Conservation (phyloP, 2,888 invertebrate genomes). For the Eupithecia centaureata region DNA sequence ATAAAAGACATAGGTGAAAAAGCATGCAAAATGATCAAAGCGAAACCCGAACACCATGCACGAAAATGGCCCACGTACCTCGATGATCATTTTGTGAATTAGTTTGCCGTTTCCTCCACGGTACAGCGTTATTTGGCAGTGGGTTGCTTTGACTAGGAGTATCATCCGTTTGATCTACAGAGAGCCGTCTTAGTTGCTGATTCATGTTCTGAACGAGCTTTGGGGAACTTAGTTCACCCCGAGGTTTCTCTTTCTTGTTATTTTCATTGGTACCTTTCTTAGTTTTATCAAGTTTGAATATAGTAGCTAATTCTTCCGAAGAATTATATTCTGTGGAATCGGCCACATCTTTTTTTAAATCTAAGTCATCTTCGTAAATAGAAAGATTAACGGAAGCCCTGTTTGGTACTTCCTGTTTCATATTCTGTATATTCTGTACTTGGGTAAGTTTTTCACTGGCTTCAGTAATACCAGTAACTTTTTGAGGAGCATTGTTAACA, state of each 20-base stretch:
- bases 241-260: conserved; percentile 55
- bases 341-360: conserved; percentile 67
- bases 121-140: conserved; percentile 76
- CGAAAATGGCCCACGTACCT: conserved; percentile 79
- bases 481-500: conserved; percentile 43
- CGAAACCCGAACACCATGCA: conserved; percentile 79
- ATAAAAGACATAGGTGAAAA: conserved; percentile 39
- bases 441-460: conserved; percentile 65
- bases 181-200: conserved; percentile 75
- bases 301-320: conserved; percentile 86
- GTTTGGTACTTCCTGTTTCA: conserved; percentile 56
- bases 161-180: conserved; percentile 70
- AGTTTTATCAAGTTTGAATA: conserved; percentile 79
- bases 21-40: conserved; percentile 75
- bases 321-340: conserved; percentile 86
- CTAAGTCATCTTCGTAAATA: conserved; percentile 76
- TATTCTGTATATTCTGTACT: conserved; percentile 59
- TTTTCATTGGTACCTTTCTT: conserved; percentile 53
- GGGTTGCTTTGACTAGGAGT: conserved; percentile 77
- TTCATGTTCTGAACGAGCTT: conserved; percentile 77
- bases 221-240: conserved; percentile 76
- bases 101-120: conserved; percentile 80
- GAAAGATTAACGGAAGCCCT: conserved; percentile 73
- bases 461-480: conserved; percentile 63
- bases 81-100: conserved; percentile 77